Evolutionary conservation across 2,113 vertebrate genomes (phyloP).

Genomic region (Nanger granti): DNA sequence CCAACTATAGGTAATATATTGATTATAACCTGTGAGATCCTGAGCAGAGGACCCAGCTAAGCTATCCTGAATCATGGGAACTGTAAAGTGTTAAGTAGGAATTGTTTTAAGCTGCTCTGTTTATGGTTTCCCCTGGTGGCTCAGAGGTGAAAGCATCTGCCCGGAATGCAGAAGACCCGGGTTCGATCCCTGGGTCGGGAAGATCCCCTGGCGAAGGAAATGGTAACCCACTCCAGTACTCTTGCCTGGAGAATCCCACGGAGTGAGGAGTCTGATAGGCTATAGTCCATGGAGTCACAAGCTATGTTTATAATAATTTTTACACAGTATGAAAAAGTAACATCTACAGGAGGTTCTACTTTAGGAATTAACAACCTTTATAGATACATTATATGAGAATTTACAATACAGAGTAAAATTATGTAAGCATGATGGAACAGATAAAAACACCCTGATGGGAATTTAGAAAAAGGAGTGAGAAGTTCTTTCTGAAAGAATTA

Average conservation of each 20-base stretch:
- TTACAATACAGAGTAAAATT: background rate
- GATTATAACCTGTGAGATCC: background rate
- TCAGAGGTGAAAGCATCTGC: too few relatives aligned
- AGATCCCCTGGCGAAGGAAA: too few relatives aligned
- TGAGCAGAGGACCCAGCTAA: background rate
- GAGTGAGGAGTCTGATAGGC: too few relatives aligned
- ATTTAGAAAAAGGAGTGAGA: background rate
- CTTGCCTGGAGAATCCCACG: too few relatives aligned
- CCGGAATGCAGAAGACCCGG: too few relatives aligned
- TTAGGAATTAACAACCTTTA: background rate
- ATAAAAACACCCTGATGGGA: background rate
- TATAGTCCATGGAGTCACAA: too few relatives aligned
- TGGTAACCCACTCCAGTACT: too few relatives aligned
- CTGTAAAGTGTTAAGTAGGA: background rate
- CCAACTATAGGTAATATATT: background rate
- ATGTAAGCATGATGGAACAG: background rate
- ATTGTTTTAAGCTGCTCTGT: background rate
- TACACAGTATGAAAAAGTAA: background rate
- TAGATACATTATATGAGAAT: background rate
- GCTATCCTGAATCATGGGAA: background rate
- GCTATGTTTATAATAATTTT: background rate
- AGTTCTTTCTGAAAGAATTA: background rate
- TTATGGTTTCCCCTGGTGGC: too few relatives aligned
- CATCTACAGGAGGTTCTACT: background rate
- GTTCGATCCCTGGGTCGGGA: too few relatives aligned